These are phyloP conservation scores for Ophiodon elongatus DNA, from an alignment of 2,113 vertebrate genomes.

Conservation along the genomic window DNA sequence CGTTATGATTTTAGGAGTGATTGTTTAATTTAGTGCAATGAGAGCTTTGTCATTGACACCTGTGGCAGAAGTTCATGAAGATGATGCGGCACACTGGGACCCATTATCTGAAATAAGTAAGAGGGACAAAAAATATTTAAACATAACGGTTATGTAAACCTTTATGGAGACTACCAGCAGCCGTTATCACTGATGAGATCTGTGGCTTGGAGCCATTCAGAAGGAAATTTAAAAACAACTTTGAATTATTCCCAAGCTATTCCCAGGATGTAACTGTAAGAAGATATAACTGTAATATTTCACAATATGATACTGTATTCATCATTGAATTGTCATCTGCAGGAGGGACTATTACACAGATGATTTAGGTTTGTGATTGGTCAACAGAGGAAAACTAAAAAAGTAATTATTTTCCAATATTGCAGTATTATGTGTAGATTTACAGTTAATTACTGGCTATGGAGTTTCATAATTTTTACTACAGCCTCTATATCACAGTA, in stretches of 20 bases:
- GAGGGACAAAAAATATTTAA: constrained; percentile 50
- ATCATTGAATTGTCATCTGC: neutral
- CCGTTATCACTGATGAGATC: constrained; percentile 25
- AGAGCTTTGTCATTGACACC: constrained; percentile 39
- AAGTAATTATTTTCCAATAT: too few species aligned
- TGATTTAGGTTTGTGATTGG: neutral
- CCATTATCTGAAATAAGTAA: constrained; percentile 54
- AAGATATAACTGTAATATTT: neutral
- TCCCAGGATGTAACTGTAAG: neutral
- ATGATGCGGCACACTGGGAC: constrained; percentile 31
- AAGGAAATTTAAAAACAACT: constrained; percentile 11
- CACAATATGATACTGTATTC: neutral
- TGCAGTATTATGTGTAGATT: neutral
- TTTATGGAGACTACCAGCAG: constrained; percentile 41
- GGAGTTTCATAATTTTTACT: neutral
- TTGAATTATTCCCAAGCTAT: too few species aligned
- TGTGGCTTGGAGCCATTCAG: constrained; percentile 14
- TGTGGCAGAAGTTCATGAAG: constrained; percentile 51
- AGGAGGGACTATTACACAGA: neutral
- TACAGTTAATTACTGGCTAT: neutral
- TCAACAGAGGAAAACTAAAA: neutral
- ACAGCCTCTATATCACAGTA: neutral
- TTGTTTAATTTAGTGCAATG: constrained; percentile 74
- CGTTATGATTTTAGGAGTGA: constrained; percentile 71
- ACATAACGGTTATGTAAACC: constrained; percentile 32